Evolutionary conservation across 1,140 invertebrate genomes (phyloP).

Genomic region (Druon quercuslanigerum): DNA sequence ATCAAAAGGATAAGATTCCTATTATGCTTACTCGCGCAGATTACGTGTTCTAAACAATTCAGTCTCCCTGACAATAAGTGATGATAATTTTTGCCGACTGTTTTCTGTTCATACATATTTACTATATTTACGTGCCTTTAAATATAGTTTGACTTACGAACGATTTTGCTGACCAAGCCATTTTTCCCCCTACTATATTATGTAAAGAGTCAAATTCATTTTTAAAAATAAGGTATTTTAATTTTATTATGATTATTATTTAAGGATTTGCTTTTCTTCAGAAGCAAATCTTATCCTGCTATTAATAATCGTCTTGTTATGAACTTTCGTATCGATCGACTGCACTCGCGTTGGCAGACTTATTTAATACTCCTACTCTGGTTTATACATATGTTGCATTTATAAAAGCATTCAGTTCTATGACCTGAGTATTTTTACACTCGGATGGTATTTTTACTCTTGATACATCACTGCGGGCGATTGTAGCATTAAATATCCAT

Average conservation of each 20-base stretch:
- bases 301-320: conserved; percentile 11
- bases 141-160: conserved; percentile 19
- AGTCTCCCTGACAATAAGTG: neutral
- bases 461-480: neutral
- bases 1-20: neutral
- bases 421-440: neutral
- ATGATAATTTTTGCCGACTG: conserved; percentile 24
- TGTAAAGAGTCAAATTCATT: neutral
- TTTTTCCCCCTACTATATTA: neutral
- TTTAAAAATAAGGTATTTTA: neutral
- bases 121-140: conserved; percentile 7
- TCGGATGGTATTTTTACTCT: neutral
- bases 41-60: conserved; percentile 12
- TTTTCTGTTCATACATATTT: conserved; percentile 15
- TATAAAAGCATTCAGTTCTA: conserved; percentile 15
- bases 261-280: neutral
- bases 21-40: conserved; percentile 3
- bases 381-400: neutral
- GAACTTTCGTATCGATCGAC: conserved; percentile 18
- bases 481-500: neutral
- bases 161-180: neutral
- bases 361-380: neutral
- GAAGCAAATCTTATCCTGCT: neutral
- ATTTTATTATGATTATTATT: too few relatives aligned
- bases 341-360: conserved; percentile 2